Evolutionary conservation across 2,113 vertebrate species (phyloP).

Genomic region (Urocolius indicus): DNA sequence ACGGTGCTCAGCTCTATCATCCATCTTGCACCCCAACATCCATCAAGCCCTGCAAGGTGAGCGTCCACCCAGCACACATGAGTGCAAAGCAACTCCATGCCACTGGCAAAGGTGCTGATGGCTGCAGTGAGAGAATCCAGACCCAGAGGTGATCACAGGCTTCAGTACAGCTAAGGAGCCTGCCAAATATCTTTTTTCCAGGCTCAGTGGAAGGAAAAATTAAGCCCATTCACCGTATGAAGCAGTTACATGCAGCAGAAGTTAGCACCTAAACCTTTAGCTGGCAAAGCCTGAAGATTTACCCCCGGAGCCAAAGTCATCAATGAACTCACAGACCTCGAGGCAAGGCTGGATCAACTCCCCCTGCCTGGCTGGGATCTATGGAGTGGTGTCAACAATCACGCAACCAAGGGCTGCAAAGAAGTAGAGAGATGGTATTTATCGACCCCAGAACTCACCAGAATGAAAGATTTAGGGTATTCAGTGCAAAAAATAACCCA

Average conservation of each 20-base stretch:
- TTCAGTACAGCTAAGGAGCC: background rate
- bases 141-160: background rate
- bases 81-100: background rate
- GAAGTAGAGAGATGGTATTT: background rate
- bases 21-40: fast-evolving
- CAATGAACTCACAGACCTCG: fast-evolving
- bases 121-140: fast-evolving
- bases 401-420: fast-evolving
- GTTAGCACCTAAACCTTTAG: background rate
- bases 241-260: fast-evolving
- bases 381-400: fast-evolving
- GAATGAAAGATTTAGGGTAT: background rate
- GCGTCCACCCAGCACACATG: background rate
- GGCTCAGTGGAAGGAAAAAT: background rate
- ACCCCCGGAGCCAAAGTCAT: fast-evolving
- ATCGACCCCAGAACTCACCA: fast-evolving
- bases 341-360: background rate
- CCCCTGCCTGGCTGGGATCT: background rate
- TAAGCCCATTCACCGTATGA: fast-evolving
- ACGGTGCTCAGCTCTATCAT: fast-evolving
- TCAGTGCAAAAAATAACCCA: background rate
- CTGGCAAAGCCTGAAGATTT: background rate
- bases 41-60: fast-evolving
- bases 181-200: background rate
- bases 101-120: fast-evolving